These are phyloP conservation scores for Neotoxoptera formosana DNA, from an alignment of 1,140 invertebrate species.

Conservation along the genomic window DNA sequence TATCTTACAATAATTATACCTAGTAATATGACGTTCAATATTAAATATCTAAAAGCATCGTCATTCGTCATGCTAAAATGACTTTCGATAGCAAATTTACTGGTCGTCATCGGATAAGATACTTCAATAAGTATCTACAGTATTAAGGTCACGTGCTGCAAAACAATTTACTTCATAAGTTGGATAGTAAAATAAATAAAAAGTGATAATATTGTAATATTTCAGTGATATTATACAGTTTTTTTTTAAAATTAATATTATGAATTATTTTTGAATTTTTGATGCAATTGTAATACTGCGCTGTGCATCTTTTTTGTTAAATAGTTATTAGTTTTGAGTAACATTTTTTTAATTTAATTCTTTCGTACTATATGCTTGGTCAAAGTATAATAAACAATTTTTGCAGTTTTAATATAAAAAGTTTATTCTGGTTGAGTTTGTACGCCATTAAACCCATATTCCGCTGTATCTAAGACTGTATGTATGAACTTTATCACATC, in stretches of 20 bases:
- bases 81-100: no score
- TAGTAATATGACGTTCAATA: no score
- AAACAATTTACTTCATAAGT: not conserved
- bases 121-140: not conserved
- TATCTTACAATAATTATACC: not conserved
- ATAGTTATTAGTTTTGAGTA: no score
- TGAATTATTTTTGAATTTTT: not conserved
- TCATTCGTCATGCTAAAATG: not conserved
- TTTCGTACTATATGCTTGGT: no score
- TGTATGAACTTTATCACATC: no score
- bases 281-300: not conserved
- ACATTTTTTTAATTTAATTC: no score
- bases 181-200: not conserved
- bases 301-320: not conserved
- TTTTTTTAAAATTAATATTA: not conserved
- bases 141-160: not conserved
- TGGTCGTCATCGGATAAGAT: not conserved
- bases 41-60: not conserved
- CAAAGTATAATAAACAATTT: no score
- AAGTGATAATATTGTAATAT: not conserved
- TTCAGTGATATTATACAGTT: not conserved
- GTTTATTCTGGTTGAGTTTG: no score
- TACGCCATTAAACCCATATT: no score
- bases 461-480: no score
- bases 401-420: no score